Percentiles rank a stretch among this genome's conserved stretches.
phyloP scores from a whole-genome alignment of 1,140 invertebrate genomes.

The Mercenaria mercenaria region DNA sequence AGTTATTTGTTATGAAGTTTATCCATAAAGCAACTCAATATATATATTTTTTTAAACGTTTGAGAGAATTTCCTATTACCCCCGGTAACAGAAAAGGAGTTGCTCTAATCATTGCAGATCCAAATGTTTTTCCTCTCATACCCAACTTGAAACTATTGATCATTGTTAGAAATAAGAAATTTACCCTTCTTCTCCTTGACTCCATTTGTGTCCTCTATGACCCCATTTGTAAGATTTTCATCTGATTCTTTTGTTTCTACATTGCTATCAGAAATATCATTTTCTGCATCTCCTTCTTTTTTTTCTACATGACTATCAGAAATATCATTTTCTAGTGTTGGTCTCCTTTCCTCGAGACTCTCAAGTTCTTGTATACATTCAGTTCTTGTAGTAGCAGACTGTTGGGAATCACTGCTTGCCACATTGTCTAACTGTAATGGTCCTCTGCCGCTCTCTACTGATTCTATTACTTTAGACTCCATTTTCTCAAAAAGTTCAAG shows the following conservation, averaged over 20 bases:
- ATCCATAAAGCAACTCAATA: too few species aligned
- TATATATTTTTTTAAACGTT: too few species aligned
- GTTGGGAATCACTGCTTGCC: neutral
- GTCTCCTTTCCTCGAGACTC: slow-evolving; percentile 5
- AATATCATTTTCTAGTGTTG: slow-evolving; percentile 7
- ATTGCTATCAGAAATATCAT: neutral
- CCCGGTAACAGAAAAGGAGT: too few species aligned
- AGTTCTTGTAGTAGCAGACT: neutral
- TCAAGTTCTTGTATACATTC: slow-evolving; percentile 35
- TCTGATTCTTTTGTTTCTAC: neutral
- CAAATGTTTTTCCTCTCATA: too few species aligned
- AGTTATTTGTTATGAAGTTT: too few species aligned
- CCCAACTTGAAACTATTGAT: too few species aligned
- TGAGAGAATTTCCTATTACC: too few species aligned
- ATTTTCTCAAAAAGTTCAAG: slow-evolving; percentile 49
- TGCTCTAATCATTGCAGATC: too few species aligned
- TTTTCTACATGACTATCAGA: neutral
- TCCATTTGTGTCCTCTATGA: neutral
- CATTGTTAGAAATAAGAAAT: neutral
- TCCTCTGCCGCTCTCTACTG: neutral
- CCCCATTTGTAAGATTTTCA: neutral
- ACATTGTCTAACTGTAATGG: neutral
- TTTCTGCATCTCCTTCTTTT: slow-evolving; percentile 30
- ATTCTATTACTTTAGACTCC: slow-evolving; percentile 35
- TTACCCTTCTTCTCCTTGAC: neutral